Evolutionary conservation across 2,113 vertebrate genomes (phyloP), one percentile per base, ranked within the genome.

Genomic region (Rissa tridactyla): DNA sequence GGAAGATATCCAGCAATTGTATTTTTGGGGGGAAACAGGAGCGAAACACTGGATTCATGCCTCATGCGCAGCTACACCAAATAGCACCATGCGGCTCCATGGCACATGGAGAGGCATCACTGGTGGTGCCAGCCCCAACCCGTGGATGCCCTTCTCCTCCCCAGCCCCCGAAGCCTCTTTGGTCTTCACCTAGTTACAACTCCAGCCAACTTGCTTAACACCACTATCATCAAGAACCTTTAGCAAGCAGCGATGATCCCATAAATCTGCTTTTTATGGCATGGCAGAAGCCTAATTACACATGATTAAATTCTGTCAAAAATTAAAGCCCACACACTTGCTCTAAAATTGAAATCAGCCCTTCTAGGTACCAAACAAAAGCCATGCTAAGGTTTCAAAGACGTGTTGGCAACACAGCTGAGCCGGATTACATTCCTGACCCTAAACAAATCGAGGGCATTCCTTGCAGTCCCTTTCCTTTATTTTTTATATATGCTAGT

Each of bases 61-160:
- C 49, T 72, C 8, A 1, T 8, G 19, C 44, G 40, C 38, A 46
- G 64, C 36, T 61, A 65, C 44, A 40, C 11, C 40, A 55, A 73
- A 69, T 0, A 78, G 57, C 71, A 75, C 13, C 11, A 4, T 1
- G 1, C 1, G 0, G 44, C 60, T 36, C 40, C 36, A 26, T 0
- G 6, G 65, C 52, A 79, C 14, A 6, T 0, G 2, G 14, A 77
- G 10, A 38, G 30, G 30, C 9, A 52, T 42, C 51, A 9, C 32
- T 8, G 36, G 25, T 8, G 38, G 40, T 29, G 17, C 29, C 21
- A 6, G 38, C 27, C 38, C 55, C 3, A 1, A 3, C 38, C 42
- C 9, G 1, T 1, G 1, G 52, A 34, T 9, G 19, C 2, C 32
- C 30, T 78, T 54, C 38, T 49, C 38, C 49, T 60, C 52, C 58